Evolutionary conservation across 2,888 invertebrate genomes (phyloP), one percentile per base, ranked within the genome.

Genomic region (Cataglyphis cursor): DNA sequence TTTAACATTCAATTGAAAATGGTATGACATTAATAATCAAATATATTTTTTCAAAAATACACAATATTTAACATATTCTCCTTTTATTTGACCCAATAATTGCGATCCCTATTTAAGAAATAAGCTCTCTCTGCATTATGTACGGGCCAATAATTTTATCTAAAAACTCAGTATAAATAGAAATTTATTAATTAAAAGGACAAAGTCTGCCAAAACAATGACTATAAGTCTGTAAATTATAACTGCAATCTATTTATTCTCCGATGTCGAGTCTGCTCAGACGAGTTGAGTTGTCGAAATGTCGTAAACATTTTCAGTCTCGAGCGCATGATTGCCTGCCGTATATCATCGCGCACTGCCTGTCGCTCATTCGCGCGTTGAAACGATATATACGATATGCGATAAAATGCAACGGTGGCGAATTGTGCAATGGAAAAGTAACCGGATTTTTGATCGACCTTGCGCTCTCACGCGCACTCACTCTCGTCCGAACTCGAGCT

Each of bases 401-500:
- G 78, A 28, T 70, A 76, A 76, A 76, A 15, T 70, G 75, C 51
- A n/a, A 70, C 66, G 72, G 51, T 59, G 31, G 21, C 61, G 8
- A 21, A 44, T 80, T 85, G 82, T 82, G 85, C 81, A 90, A 91
- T 48, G 87, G 84, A 82, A 88, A 90, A 88, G 91, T 89, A 93
- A 94, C 92, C 92, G 93, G 94, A 93, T 93, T 93, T 93, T 93
- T 88, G 91, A 89, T 89, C 92, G 94, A 94, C 93, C 94, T 93
- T 93, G 93, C 87, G 66, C 31, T 81, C 48, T 44, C 83, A 31
- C 70, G 66, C 54, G 12, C 59, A 28, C 44, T 48, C 59, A 28
- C 44, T 48, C 48, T 6, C 48, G 18, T 18, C 48, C n/a, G 8
- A 48, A n/a, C 48, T 48, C 51, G 31, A 48, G 15, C 1, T 21